Conservation (phyloP, 1,140 invertebrate species). For the Drosophila lacertosa region DNA sequence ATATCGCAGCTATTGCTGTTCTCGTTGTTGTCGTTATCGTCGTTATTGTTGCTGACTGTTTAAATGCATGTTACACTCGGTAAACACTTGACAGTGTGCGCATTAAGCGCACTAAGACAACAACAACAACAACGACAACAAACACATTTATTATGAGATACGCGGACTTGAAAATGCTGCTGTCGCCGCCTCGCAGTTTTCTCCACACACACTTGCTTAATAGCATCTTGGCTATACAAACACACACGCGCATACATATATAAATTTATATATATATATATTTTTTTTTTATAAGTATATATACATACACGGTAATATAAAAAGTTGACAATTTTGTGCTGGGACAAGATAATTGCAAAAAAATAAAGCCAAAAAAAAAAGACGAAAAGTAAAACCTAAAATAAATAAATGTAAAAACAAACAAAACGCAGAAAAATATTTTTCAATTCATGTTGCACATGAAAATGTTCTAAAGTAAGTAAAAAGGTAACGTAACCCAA, state of each 20-base stretch:
- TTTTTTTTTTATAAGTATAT: conserved; percentile 51
- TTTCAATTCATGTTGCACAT: conserved; percentile 14
- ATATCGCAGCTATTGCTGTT: conserved; percentile 1
- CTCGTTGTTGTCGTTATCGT: conserved; percentile 32
- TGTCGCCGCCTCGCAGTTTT: not conserved
- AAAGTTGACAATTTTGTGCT: conserved; percentile 68
- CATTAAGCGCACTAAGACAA: conserved; percentile 34
- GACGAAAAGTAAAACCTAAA: conserved; percentile 10
- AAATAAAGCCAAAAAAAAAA: conserved; percentile 22
- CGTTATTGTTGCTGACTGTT: conserved; percentile 13
- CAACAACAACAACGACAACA: conserved; percentile 30
- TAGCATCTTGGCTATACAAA: conserved; percentile 49
- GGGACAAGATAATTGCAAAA: conserved; percentile 77
- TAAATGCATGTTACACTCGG: conserved; percentile 34
- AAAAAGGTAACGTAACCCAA: conserved; percentile 13
- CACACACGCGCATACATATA: conserved; percentile 22
- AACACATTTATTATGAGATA: conserved; percentile 70
- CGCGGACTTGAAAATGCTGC: conserved; percentile 40
- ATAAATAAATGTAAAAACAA: conserved; percentile 35
- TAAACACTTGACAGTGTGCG: conserved; percentile 47
- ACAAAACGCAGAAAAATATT: conserved; percentile 35
- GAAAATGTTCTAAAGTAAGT: conserved; percentile 10
- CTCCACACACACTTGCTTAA: conserved; percentile 51
- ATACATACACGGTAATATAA: conserved; percentile 37
- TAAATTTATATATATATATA: conserved; percentile 38